Conservation (phyloP, 2,113 vertebrate species). For the Chauna torquata region DNA sequence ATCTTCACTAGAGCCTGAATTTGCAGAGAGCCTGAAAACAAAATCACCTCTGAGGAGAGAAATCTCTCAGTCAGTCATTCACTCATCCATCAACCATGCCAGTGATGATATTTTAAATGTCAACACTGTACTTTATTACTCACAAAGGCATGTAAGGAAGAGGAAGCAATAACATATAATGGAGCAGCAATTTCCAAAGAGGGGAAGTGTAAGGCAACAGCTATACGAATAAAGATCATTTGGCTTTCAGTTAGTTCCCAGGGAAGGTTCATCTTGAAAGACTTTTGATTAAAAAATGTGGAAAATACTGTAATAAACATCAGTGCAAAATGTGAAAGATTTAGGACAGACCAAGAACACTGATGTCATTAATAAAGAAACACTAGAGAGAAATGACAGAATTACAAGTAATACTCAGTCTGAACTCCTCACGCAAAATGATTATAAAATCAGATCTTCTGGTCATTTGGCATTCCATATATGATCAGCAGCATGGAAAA, state of each 20-base stretch:
- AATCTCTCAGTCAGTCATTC: neutral
- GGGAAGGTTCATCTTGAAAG: constrained; percentile 28
- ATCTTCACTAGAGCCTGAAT: neutral
- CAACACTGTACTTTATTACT: neutral
- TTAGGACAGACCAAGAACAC: constrained; percentile 11
- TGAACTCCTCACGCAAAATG: constrained; percentile 7
- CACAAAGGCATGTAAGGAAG: neutral
- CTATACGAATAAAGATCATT: constrained; percentile 1
- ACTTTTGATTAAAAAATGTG: constrained; percentile 14
- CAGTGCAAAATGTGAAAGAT: constrained; percentile 48
- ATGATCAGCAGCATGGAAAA: neutral
- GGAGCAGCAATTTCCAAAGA: constrained; percentile 29
- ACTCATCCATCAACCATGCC: neutral
- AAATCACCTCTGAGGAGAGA: neutral
- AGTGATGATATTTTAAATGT: constrained; percentile 12
- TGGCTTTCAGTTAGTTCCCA: constrained; percentile 8
- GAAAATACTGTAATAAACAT: constrained; percentile 34
- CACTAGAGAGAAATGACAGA: constrained; percentile 38
- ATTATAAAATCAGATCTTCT: constrained; percentile 12
- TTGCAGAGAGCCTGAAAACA: neutral
- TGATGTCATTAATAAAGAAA: constrained; percentile 35
- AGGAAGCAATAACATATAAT: neutral
- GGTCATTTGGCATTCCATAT: neutral
- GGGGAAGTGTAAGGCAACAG: neutral
- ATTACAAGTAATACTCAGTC: neutral